A percentile compares a stretch with the other conserved stretches of the same genome.
phyloP scores from a whole-genome alignment of 2,797 vertebrate genomes.

The Garrulus glandarius region DNA sequence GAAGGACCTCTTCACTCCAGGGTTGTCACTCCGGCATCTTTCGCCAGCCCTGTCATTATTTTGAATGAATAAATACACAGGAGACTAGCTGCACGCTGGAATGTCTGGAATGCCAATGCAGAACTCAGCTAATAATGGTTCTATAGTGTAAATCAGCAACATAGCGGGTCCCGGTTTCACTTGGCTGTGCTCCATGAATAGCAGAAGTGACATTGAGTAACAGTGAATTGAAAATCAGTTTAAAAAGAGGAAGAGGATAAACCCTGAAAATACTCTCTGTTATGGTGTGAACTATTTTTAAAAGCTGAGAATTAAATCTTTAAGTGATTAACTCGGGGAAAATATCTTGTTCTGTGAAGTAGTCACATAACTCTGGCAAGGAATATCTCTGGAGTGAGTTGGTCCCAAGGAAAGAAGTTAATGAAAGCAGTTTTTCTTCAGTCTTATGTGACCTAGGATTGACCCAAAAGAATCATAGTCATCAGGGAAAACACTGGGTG shows the following conservation, averaged over 20 bases:
- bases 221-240: constrained; percentile 62
- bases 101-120: constrained; percentile 61
- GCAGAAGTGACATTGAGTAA: constrained; percentile 50
- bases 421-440: constrained; percentile 24
- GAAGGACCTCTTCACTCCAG: not conserved
- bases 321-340: constrained; percentile 18
- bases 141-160: constrained; percentile 59
- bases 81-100: constrained; percentile 21
- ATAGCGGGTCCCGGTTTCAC: constrained; percentile 25
- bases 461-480: constrained; percentile 42
- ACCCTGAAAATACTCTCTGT: constrained; percentile 50
- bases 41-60: not conserved
- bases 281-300: constrained; percentile 51
- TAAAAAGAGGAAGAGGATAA: constrained; percentile 60
- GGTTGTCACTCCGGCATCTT: not conserved
- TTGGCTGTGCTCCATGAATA: constrained; percentile 68
- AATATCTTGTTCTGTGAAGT: constrained; percentile 14
- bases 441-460: constrained; percentile 16
- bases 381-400: not conserved
- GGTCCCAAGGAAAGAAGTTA: not conserved
- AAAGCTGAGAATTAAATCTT: constrained; percentile 56
- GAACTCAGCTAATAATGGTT: constrained; percentile 52
- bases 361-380: not conserved
- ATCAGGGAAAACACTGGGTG: not conserved
- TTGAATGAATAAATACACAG: constrained; percentile 48